Percentiles rank a stretch among this genome's conserved stretches.
phyloP scores from a whole-genome alignment of 2,888 invertebrate genomes.

The Willowsia nigromaculata region DNA sequence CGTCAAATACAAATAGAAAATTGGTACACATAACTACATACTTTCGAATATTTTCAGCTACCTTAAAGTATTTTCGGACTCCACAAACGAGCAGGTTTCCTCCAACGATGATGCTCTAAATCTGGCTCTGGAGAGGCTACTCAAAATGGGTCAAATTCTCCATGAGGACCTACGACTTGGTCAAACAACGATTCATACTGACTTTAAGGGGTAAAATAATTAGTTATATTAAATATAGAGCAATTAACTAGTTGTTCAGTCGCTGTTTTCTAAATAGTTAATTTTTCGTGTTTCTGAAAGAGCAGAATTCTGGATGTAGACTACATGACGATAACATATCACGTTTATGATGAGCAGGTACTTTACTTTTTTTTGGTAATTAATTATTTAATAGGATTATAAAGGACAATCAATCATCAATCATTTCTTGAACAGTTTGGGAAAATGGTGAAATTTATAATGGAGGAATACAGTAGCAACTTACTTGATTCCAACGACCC shows the following conservation, averaged over 20 bases:
- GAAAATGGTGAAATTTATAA: conserved; percentile 64
- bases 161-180: conserved; percentile 68
- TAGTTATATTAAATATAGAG: too few relatives aligned
- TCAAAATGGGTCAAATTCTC: conserved; percentile 67
- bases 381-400: not conserved
- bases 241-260: too few relatives aligned
- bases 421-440: conserved; percentile 47
- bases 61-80: conserved; percentile 60
- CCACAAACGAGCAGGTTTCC: conserved; percentile 4
- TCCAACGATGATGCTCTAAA: conserved; percentile 20
- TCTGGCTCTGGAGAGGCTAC: conserved; percentile 47
- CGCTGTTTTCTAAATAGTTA: not conserved
- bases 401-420: not conserved
- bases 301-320: conserved; percentile 68
- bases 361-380: too few relatives aligned
- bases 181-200: conserved; percentile 45
- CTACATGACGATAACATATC: conserved; percentile 60
- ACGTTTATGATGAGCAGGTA: conserved; percentile 71
- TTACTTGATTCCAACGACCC: conserved; percentile 6
- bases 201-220: conserved; percentile 63
- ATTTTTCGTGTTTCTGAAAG: not conserved
- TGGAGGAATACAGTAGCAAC: conserved; percentile 61
- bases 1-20: too few relatives aligned
- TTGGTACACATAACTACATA: not conserved
- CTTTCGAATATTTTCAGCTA: conserved; percentile 46